Evolutionary conservation across 2,888 invertebrate species (phyloP).

Genomic region (Hedya salicella): DNA sequence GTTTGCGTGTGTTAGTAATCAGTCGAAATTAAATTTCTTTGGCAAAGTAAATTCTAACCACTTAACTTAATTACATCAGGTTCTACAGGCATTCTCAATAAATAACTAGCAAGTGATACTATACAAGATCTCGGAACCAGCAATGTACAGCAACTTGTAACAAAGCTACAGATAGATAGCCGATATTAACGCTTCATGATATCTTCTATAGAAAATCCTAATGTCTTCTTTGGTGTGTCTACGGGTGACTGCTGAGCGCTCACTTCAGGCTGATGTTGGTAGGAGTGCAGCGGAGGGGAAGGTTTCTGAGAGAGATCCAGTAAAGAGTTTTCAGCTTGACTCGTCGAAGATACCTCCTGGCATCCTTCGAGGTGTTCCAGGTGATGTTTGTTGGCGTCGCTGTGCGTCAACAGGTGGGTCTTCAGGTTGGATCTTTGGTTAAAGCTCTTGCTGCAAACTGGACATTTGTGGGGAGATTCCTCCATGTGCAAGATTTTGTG

Average conservation of each 20-base stretch:
- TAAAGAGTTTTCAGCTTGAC: constrained; percentile 77
- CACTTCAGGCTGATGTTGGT: constrained; percentile 60
- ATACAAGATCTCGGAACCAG: constrained; percentile 46
- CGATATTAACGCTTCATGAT: constrained; percentile 91
- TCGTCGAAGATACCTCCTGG: constrained; percentile 82
- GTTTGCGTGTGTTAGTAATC: constrained; percentile 38
- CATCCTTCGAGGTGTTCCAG: constrained; percentile 80
- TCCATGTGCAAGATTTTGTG: constrained; percentile 97
- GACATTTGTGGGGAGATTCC: constrained; percentile 96
- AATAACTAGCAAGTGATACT: constrained; percentile 50
- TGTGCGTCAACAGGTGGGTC: constrained; percentile 94
- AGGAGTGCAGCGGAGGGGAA: constrained; percentile 64
- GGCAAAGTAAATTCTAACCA: constrained; percentile 53
- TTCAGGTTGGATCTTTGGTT: constrained; percentile 97
- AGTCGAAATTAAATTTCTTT: constrained; percentile 67
- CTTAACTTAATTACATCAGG: constrained; percentile 19
- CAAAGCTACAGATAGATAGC: constrained; percentile 43
- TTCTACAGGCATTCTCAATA: constrained; percentile 27
- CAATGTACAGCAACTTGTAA: constrained; percentile 47
- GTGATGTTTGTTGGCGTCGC: constrained; percentile 86
- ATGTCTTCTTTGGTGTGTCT: constrained; percentile 74
- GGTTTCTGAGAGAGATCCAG: constrained; percentile 86
- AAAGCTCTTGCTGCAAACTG: constrained; percentile 94
- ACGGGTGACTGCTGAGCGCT: constrained; percentile 71
- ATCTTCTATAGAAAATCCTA: constrained; percentile 95